Evolutionary conservation across 1,140 invertebrate species (phyloP).

Genomic region (Papilio helenus): DNA sequence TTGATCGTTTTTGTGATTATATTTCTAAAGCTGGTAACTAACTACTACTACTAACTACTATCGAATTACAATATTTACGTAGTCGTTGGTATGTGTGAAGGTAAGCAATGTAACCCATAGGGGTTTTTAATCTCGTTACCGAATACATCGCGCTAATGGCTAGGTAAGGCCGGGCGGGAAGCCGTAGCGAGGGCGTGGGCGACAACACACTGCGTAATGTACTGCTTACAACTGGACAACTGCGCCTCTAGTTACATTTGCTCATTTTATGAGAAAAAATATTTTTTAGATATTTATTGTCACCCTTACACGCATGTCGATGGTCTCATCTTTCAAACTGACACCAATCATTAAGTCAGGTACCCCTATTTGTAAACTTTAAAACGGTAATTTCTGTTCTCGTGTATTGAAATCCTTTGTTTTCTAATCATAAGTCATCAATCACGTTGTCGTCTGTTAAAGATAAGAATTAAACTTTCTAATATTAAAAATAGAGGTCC

Average conservation of each 20-base stretch:
- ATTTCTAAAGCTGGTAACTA: neutral
- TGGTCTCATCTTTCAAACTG: neutral
- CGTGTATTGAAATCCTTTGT: neutral
- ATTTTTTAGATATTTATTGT: neutral
- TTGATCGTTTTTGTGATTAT: neutral
- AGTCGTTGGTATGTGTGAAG: constrained; percentile 4
- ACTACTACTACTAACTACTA: no score
- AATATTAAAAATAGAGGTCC: constrained; percentile 19
- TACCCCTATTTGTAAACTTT: neutral
- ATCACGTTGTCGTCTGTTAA: constrained; percentile 16
- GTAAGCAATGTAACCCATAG: constrained; percentile 36
- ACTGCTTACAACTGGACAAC: constrained; percentile 41
- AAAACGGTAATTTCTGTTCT: neutral
- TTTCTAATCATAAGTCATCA: neutral
- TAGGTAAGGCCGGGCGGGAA: constrained; percentile 53
- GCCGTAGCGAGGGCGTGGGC: constrained; percentile 49
- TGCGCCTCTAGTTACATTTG: constrained; percentile 31
- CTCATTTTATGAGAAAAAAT: no score
- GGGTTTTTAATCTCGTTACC: constrained; percentile 68
- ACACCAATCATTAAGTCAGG: neutral
- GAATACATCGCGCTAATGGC: constrained; percentile 68
- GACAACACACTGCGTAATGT: constrained; percentile 37
- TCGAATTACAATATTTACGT: neutral
- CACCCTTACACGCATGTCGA: neutral
- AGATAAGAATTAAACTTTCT: constrained; percentile 13